Base-by-base conservation (phyloP, 2,113 vertebrate genomes). In the Coptodon rendalli region DNA sequence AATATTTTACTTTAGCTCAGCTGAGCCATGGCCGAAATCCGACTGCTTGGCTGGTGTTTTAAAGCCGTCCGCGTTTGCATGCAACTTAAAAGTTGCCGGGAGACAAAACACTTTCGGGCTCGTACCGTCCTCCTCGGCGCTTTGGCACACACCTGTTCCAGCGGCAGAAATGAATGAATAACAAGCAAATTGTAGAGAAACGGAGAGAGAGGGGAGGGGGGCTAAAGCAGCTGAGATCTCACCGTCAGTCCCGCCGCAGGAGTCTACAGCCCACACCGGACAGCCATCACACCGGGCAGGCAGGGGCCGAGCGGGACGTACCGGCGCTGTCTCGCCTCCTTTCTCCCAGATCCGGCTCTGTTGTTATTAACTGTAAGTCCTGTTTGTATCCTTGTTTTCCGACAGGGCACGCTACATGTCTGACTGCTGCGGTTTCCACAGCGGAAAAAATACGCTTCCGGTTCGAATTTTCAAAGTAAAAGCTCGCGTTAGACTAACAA, bases 221-320 rank as follows among this genome's bases (percentile, higher is more conserved):
- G 81, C 78, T 87, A 79, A 68, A 48, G 83, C 81, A 76, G 29
- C 78, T 36, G 82, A 57, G 85, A 52, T 71, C 93, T 97, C 88
- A 97, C 96, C 96, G 93, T 96, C 93, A 94, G 91, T 92, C 89
- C 95, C 89, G 89, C 92, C 86, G 88, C 89, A 91, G 92, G 82
- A 92, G 88, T 82, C 95, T 93, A 95, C 89, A 91, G 90, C 92
- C 91, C 91, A 48, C 45, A 86, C 79, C 84, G 90, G 92, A 94
- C 95, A 79, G 92, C 91, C 95, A 96, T 95, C 38, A 86, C 85
- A 56, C 22, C 56, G 48, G 29, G 63, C 56, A 48, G 73, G 38
- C 84, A 34, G 71, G 19, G 53, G 36, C 83, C 90, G 59, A 48
- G 83, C 73, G 12, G 82, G 79, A 7, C 3, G 66, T 13, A 52